phyloP scores from a whole-genome alignment of 37 sponge, comb jelly and placozoan species.

The Diacarnus erythraeanus region DNA sequence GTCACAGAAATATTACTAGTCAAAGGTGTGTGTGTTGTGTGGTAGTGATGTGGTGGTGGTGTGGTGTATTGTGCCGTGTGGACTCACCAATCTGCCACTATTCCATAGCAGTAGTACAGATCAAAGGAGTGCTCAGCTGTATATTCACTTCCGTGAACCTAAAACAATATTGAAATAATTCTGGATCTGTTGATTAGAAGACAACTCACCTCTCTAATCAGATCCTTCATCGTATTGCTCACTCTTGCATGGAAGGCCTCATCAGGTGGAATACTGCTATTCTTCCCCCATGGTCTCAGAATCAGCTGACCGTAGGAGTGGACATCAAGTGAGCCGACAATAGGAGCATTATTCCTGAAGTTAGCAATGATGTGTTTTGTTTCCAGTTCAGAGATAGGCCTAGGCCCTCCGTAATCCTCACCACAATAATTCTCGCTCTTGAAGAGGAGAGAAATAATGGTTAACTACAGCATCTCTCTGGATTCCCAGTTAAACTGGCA shows the following conservation, averaged over 20 bases:
- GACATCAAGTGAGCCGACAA: slow-evolving; percentile 73
- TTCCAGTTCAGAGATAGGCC: slow-evolving; percentile 76
- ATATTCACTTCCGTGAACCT: slow-evolving; percentile 47
- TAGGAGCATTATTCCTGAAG: slow-evolving; percentile 47
- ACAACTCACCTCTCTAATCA: slow-evolving; percentile 17
- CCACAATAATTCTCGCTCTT: slow-evolving; percentile 32
- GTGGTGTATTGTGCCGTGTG: background rate
- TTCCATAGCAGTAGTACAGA: slow-evolving; percentile 61
- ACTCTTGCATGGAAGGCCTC: slow-evolving; percentile 11
- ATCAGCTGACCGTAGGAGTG: slow-evolving; percentile 74
- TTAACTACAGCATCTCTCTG: no score
- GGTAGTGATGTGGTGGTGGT: no score
- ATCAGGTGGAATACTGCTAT: slow-evolving; percentile 17
- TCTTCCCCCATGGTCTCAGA: slow-evolving; percentile 53
- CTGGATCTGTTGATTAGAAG: background rate
- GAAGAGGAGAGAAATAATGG: background rate
- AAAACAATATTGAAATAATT: no score
- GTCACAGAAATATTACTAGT: background rate
- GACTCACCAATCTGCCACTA: slow-evolving; percentile 64
- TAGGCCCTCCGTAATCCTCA: slow-evolving; percentile 74
- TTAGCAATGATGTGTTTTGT: slow-evolving; percentile 47
- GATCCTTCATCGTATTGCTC: slow-evolving; percentile 9
- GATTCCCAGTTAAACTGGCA: no score
- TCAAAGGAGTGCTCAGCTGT: slow-evolving; percentile 52
- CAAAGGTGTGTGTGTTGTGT: no score